These are phyloP conservation scores for Adelognathus sp. DNA, from an alignment of 2,888 invertebrate genomes.

Conservation along the genomic window DNA sequence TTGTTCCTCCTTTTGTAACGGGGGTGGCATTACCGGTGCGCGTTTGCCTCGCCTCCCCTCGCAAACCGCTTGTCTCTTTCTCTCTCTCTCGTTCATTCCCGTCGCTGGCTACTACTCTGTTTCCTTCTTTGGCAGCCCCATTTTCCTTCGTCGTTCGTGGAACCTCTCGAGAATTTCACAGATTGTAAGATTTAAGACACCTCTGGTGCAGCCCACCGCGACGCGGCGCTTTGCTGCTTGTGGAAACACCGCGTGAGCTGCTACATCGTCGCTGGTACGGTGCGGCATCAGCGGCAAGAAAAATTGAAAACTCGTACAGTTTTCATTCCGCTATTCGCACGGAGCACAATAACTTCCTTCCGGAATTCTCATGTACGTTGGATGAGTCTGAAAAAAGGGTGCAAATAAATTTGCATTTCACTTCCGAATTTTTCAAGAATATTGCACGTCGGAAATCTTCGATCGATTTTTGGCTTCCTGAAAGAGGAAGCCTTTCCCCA, in stretches of 20 bases:
- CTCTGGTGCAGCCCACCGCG: slow-evolving; percentile 35
- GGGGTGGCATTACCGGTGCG: slow-evolving; percentile 40
- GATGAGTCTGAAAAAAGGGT: neutral
- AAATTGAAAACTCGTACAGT: slow-evolving; percentile 58
- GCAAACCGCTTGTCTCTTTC: neutral
- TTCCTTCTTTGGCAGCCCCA: slow-evolving; percentile 38
- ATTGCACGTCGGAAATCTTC: no score
- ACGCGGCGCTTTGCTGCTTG: slow-evolving; percentile 1
- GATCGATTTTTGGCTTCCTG: no score
- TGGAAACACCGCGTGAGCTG: neutral
- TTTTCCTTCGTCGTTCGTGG: slow-evolving; percentile 39
- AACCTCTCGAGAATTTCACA: slow-evolving; percentile 58
- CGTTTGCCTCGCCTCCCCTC: neutral
- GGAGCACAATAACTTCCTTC: neutral
- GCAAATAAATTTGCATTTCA: no score
- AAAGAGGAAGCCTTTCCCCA: no score
- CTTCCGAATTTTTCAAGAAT: no score
- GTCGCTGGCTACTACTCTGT: slow-evolving; percentile 3
- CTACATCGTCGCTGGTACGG: slow-evolving; percentile 5
- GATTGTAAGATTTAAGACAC: slow-evolving; percentile 61
- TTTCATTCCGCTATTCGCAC: slow-evolving; percentile 12
- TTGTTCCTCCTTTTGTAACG: slow-evolving; percentile 43
- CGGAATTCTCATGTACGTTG: neutral
- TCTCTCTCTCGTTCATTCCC: slow-evolving; percentile 8
- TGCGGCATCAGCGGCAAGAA: slow-evolving; percentile 33